Evolutionary conservation across 2,888 invertebrate species (phyloP).

Genomic region (Amblyteles armatorius): DNA sequence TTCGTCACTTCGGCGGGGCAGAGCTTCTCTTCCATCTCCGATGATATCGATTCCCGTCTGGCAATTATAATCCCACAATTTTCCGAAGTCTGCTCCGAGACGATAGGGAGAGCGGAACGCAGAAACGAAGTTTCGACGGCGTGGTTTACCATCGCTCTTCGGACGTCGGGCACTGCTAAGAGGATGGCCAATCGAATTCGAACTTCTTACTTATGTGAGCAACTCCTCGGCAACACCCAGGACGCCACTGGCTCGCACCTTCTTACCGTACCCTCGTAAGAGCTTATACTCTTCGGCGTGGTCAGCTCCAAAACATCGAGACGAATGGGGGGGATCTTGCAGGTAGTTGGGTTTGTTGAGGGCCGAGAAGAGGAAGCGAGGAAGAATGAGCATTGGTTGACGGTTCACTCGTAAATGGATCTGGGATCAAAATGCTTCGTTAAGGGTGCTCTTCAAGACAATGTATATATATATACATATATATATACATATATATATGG

Average conservation of each 20-base stretch:
- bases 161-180: background rate
- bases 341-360: slow-evolving; percentile 28
- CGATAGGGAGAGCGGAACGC: background rate
- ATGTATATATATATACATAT: background rate
- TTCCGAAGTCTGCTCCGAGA: background rate
- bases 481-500: background rate
- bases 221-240: slow-evolving; percentile 22
- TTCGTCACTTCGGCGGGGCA: background rate
- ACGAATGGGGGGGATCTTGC: background rate
- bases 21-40: slow-evolving; percentile 9
- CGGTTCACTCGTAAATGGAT: slow-evolving; percentile 24
- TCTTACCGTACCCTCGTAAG: slow-evolving; percentile 1
- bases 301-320: slow-evolving; percentile 22
- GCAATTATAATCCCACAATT: slow-evolving; percentile 2
- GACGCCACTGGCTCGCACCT: background rate
- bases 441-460: background rate
- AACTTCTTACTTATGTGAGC: slow-evolving; percentile 45
- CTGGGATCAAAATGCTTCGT: slow-evolving; percentile 41
- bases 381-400: background rate
- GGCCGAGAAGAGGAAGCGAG: slow-evolving; percentile 4
- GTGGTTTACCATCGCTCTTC: background rate
- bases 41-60: slow-evolving; percentile 16
- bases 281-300: background rate
- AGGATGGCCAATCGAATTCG: slow-evolving; percentile 44
- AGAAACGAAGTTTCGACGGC: background rate